Evolutionary conservation across 2,888 invertebrate genomes (phyloP), one percentile per base, ranked within the genome.

Genomic region (Tenthredo distinguenda): DNA sequence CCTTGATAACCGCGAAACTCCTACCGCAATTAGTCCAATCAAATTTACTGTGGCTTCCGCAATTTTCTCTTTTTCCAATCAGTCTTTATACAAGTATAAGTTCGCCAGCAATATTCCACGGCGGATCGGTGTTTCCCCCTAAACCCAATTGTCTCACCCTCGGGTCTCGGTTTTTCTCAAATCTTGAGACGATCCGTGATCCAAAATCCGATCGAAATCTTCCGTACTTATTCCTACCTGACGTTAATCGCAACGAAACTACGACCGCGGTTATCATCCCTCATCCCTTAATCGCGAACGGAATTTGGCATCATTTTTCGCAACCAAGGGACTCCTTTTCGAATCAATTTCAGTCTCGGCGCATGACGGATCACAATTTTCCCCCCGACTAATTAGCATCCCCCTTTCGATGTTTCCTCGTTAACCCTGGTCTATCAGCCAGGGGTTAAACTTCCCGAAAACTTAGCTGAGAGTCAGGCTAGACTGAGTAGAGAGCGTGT

Each of bases 391-490:
- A 74, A 74, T 74, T 74, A 74, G 43, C 74, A 5, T 74, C 43
- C 43, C 43, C 40, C 74, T 71, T 74, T 43, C 21, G 43, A 74
- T 31, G 74, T 40, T 26, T 43, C 43, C 74, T 74, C 74, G 43
- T 74, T 74, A 74, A 74, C 43, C 43, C 74, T 26, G 74, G 15
- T 43, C 74, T 74, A 43, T 74, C 43, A 74, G 43, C 43, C 43
- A 26, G 21, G 74, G 43, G 74, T 74, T 74, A 74, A 74, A 74
- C 74, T 74, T 74, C 12, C 21, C 40, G 40, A 74, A 74, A 74
- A 43, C 74, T 74, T 74, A 4, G 26, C 62, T 26, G 62, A 62
- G 21, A 62, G 62, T 62, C 12, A 21, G 12, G 34, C 68, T 68
- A 68, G 68, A 34, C 34, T 34, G 31, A 68, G 43, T 43, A 21